A percentile compares a stretch with the other conserved stretches of the same genome.
phyloP scores from a whole-genome alignment of 2,888 invertebrate species.

The Melangyna quadrimaculata region DNA sequence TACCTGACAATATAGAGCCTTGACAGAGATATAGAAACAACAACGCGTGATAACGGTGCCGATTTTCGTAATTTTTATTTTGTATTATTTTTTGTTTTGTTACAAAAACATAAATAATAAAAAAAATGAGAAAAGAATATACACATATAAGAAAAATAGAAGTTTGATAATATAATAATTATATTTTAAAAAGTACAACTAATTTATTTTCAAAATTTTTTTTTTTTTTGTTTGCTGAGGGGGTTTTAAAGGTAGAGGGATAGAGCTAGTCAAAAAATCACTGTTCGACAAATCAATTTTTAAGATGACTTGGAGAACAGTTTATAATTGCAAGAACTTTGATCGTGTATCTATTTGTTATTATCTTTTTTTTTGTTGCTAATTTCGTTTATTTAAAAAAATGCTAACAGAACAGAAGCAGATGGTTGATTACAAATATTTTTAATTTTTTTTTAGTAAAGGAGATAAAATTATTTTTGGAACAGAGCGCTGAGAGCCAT shows the following conservation, averaged over 20 bases:
- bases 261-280: slow-evolving; percentile 23
- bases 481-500: slow-evolving; percentile 64
- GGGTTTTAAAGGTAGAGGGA: slow-evolving; percentile 6
- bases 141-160: slow-evolving; percentile 70
- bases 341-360: slow-evolving; percentile 55
- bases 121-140: slow-evolving; percentile 66
- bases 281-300: slow-evolving; percentile 28
- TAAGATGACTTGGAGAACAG: slow-evolving; percentile 37
- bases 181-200: slow-evolving; percentile 61
- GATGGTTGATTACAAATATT: slow-evolving; percentile 38
- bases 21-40: slow-evolving; percentile 73
- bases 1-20: slow-evolving; percentile 82
- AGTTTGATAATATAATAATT: slow-evolving; percentile 39
- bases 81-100: slow-evolving; percentile 39
- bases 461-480: slow-evolving; percentile 47
- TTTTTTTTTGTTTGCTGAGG: not conserved
- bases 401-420: slow-evolving; percentile 69
- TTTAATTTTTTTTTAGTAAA: slow-evolving; percentile 10
- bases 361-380: not conserved
- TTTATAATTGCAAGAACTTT: slow-evolving; percentile 65
- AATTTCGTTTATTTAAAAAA: slow-evolving; percentile 3
- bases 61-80: slow-evolving; percentile 34
- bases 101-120: slow-evolving; percentile 62
- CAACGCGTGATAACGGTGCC: slow-evolving; percentile 69
- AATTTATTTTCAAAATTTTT: slow-evolving; percentile 21